Base-by-base conservation (phyloP, 2,888 invertebrate genomes). In the Drosophila mulleri region DNA sequence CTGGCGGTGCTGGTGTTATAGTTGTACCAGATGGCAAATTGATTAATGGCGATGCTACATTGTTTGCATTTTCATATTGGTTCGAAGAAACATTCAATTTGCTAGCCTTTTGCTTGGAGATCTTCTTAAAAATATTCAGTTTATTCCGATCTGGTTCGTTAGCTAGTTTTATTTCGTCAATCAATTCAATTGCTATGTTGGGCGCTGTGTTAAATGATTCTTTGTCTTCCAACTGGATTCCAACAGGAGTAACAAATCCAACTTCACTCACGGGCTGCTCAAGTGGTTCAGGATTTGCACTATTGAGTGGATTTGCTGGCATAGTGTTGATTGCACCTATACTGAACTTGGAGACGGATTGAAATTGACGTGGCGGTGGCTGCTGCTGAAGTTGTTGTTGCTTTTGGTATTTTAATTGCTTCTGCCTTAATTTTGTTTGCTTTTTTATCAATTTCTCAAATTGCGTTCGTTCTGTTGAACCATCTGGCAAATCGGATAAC, bases 81-180 rank as follows among this genome's bases (percentile, higher is more conserved):
- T 60, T 67, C 14, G 77, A 50, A 23, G 71, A 16, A 6, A 77
- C 4, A 68, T 69, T 59, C 37, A 68, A 6, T 66, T 86, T 84
- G 7, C 61, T 37, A 0, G 70, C 65, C 64, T 91, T 91, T 44
- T 88, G 91, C 35, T 91, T 95, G 70, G 97, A 96, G 91, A 97
- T 96, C 93, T 97, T 97, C 91, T 97, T 97, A 90, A 97, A 96
- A 91, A 97, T 97, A 93, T 97, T 97, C 45, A 97, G 94, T 91
- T 97, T 98, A 92, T 96, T 96, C 92, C 96, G 96, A 91, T 97
- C 96, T 0, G 97, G 97, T 92, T 97, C 97, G 14, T 95, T 95
- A 7, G 95, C 95, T 64, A 97, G 91, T 96, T 97, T 90, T 9
- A 87, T 68, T 42, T 88, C 89, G 3, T 53, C 59, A 14, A 39